phyloP scores from a whole-genome alignment of 1,140 invertebrate species.

The Apocrypta bakeri region DNA sequence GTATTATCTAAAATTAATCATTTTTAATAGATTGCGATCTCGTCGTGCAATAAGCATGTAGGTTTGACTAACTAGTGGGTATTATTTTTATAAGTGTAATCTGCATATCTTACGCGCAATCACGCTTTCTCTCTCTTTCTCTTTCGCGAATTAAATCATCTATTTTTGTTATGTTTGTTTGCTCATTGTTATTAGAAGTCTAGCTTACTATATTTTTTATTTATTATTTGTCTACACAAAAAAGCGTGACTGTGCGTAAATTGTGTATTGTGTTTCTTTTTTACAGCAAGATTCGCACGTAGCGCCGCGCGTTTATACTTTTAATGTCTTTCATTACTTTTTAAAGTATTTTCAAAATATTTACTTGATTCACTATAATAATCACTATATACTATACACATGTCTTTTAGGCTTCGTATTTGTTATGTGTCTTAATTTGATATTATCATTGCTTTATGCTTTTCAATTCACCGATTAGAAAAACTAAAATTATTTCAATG shows the following conservation, averaged over 20 bases:
- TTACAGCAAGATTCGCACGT: constrained; percentile 32
- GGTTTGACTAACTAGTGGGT: constrained; percentile 23
- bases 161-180: constrained; percentile 3
- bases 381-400: not conserved
- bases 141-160: not conserved
- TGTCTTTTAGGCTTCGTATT: not conserved
- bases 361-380: not conserved
- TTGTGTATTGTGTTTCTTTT: not conserved
- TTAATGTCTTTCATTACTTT: no score
- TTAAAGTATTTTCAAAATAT: not conserved
- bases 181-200: not conserved
- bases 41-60: constrained; percentile 41
- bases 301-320: no score
- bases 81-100: constrained; percentile 12
- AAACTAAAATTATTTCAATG: not conserved
- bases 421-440: not conserved
- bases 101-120: constrained; percentile 17
- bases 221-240: not conserved
- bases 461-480: not conserved
- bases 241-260: constrained; percentile 4
- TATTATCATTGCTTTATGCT: not conserved
- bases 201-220: not conserved
- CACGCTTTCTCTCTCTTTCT: not conserved
- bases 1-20: not conserved
- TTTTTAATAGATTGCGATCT: not conserved